Evolutionary conservation across 2,888 invertebrate species (phyloP), one percentile per base, ranked within the genome.

Genomic region (Sesamia inferens): DNA sequence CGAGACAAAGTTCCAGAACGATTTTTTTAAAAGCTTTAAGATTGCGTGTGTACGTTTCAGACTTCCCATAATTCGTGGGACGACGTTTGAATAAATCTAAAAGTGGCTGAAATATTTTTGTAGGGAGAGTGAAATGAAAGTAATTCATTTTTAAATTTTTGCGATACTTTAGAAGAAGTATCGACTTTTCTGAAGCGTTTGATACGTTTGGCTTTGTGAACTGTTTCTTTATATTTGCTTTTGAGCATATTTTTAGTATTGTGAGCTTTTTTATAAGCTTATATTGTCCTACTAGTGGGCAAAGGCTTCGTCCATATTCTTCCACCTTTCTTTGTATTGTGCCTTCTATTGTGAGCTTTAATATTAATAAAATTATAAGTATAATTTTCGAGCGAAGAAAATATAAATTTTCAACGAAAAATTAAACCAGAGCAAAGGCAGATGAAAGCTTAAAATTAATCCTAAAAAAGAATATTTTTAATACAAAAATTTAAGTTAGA

Each of bases 1-100:
- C 7, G 7, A 47, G 62, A 11, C 58, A 69, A 77, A 75, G 31
- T 67, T 70, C 11, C 0, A 22, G 22, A 71, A 72, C 76, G 31
- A 62, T 62, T 68, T 62, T 64, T 68, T 22, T 13, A 13, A 22
- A 31, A 14, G 42, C 42, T 72, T 66, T 59, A 47, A 44, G 55
- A 76, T 59, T 67, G 62, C 3, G 14, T 76, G 58, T 78, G 31
- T 72, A 58, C 65, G 16, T 72, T 71, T 63, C 47, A 61, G 51
- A 57, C 31, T 57, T 76, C 47, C 13, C 48, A 57, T 72, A 72
- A 68, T 72, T 72, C 14, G 58, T 48, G 57, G 39, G n/a, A 72
- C 61, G 71, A 48, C 24, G 77, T 58, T 22, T 68, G 82, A 72
- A 77, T 72, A 81, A 77, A 68, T 77, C 31, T 14, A 31, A 59